phyloP scores from a whole-genome alignment of 2,113 vertebrate species.

The Cathartes aura region DNA sequence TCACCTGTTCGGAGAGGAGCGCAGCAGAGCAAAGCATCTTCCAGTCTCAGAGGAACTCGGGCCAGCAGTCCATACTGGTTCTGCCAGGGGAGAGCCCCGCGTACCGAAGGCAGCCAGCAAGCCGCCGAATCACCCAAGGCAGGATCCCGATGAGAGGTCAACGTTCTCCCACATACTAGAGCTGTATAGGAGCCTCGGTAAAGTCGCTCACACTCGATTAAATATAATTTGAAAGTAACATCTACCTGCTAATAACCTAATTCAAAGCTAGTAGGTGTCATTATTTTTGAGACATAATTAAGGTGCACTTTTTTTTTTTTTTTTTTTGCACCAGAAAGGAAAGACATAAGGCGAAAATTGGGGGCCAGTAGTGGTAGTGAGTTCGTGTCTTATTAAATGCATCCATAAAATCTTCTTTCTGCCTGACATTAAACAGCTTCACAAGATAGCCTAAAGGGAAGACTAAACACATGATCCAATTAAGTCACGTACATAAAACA shows the following conservation, averaged over 20 bases:
- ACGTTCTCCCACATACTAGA: slow-evolving; percentile 20
- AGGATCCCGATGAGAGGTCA: slow-evolving; percentile 16
- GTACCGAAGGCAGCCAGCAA: slow-evolving; percentile 64
- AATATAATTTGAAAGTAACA: not conserved
- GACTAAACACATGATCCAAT: slow-evolving; percentile 8
- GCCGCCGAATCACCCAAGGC: slow-evolving; percentile 12
- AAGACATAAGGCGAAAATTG: not conserved
- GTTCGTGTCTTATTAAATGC: not conserved
- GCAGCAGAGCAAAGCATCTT: slow-evolving; percentile 84
- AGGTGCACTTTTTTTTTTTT: not conserved
- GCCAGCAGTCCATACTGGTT: slow-evolving; percentile 63
- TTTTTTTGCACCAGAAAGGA: not conserved
- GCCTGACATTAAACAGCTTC: slow-evolving; percentile 51
- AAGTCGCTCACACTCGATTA: not conserved
- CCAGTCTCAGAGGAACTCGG: slow-evolving; percentile 81
- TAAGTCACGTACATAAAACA: slow-evolving; percentile 27
- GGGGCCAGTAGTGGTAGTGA: not conserved
- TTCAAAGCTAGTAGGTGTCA: not conserved
- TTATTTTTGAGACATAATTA: not conserved
- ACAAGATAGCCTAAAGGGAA: slow-evolving; percentile 3
- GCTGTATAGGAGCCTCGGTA: not conserved
- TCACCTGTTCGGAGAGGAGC: slow-evolving; percentile 87
- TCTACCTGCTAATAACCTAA: not conserved
- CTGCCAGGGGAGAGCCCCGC: slow-evolving; percentile 58
- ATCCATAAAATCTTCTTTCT: slow-evolving; percentile 34